Percentiles rank a stretch among this genome's conserved stretches.
These are phyloP conservation scores for Spodoptera littoralis DNA, from an alignment of 2,888 invertebrate genomes.

Conservation along the genomic window DNA sequence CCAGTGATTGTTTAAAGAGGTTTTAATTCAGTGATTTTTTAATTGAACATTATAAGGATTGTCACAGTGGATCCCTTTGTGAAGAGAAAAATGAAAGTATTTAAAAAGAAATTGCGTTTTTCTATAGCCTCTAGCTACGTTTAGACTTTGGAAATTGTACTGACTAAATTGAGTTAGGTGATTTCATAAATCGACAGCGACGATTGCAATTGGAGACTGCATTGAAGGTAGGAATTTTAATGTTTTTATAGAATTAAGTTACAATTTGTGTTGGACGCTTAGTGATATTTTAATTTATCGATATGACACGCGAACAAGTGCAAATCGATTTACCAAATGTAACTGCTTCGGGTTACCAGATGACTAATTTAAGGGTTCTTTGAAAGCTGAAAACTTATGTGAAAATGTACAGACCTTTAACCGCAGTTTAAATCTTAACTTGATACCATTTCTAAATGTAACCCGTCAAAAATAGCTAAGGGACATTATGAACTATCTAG, in stretches of 20 bases:
- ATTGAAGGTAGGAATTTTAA: conserved; percentile 38
- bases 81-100: conserved; percentile 86
- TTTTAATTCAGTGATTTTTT: conserved; percentile 33
- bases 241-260: background rate
- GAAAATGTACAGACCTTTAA: too few relatives aligned
- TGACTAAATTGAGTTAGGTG: conserved; percentile 40
- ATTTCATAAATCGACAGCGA: conserved; percentile 66
- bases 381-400: too few relatives aligned
- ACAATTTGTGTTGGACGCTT: too few relatives aligned
- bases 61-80: conserved; percentile 82
- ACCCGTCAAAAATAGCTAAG: too few relatives aligned
- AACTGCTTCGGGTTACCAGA: too few relatives aligned
- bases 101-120: conserved; percentile 85
- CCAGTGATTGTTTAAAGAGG: conserved; percentile 56
- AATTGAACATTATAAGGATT: conserved; percentile 40
- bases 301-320: too few relatives aligned
- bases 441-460: too few relatives aligned
- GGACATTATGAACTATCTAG: too few relatives aligned
- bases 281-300: too few relatives aligned
- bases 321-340: too few relatives aligned
- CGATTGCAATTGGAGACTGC: conserved; percentile 13
- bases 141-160: conserved; percentile 55
- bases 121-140: conserved; percentile 75
- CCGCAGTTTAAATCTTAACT: too few relatives aligned
- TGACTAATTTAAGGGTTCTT: too few relatives aligned